Evolutionary conservation across 92 coral and sea anemone genomes (phyloP), one percentile per base, ranked within the genome.

Genomic region (Anthopleura xanthogrammica): DNA sequence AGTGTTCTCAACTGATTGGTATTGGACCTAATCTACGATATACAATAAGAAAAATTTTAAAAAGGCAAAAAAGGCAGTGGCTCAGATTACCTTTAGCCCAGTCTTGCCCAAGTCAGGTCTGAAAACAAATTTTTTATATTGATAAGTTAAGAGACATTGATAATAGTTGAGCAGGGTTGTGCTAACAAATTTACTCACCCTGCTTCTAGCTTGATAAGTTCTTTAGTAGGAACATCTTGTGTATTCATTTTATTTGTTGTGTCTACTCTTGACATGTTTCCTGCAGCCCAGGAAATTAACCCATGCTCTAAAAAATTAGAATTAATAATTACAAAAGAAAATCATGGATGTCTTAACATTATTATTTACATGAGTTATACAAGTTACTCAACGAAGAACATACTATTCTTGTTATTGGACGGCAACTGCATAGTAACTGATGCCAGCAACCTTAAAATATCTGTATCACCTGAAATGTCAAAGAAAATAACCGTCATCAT

Each of bases 351-450:
- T 64, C 13, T 58, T 58, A 58, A 19, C 64, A 58, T 58, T 16
- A 58, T 58, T 11, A 14, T 12, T 58, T 4, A 58, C n/a, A 58
- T 14, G n/a, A 73, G 2, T 23, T 11, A 40, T 2, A 19, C 52
- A 76, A 80, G 76, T 58, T 41, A 17, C 13, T 43, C 42, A 52
- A 83, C 7, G 11, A 20, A 12, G 20, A 16, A 80, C 87, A 86
- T 82, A 93, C 97, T 86, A 57, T 72, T 85, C 72, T 90, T 90
- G 56, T 90, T 88, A 20, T 79, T 83, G 43, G 82, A 14, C 16
- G 91, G 91, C 41, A 92, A 52, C 85, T 88, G 92, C 93, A 93
- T 89, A 60, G 90, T 91, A 14, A 83, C 98, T 16, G 98, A 92
- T 56, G 94, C 98, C 68, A 95, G 86, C 41, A 91, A 81, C 29